Conservation (phyloP, 2,888 invertebrate genomes). For the Lingula anatina region DNA sequence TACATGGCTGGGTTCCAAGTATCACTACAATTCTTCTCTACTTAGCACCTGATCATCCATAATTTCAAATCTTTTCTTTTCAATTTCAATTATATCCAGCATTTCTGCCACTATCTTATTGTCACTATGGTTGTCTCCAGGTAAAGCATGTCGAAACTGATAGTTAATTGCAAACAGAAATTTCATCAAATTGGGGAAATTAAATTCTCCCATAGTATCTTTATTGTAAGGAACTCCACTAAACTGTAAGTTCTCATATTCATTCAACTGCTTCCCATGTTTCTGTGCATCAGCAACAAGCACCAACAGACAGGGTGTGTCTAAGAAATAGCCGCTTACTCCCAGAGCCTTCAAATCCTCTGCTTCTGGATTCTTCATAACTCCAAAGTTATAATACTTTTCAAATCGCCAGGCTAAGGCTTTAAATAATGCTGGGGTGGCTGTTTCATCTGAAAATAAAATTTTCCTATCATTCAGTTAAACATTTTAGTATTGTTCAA, state of each 20-base stretch:
- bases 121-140: constrained; percentile 18
- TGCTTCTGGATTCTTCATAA: constrained; percentile 18
- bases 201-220: constrained; percentile 16
- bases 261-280: constrained; percentile 7
- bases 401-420: constrained; percentile 21
- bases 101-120: constrained; percentile 22
- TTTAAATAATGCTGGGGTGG: constrained; percentile 18
- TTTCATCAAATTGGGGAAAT: constrained; percentile 23
- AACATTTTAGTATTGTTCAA: too few species aligned
- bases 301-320: constrained; percentile 19
- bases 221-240: constrained; percentile 21
- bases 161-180: constrained; percentile 25
- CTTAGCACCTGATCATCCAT: too few species aligned
- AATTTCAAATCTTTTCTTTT: constrained; percentile 22
- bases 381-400: constrained; percentile 25
- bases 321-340: constrained; percentile 11
- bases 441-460: constrained; percentile 18
- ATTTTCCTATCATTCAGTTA: too few species aligned
- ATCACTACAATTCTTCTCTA: too few species aligned
- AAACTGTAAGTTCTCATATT: constrained; percentile 11
- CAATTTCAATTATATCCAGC: constrained; percentile 22
- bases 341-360: constrained; percentile 21
- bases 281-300: constrained; percentile 14
- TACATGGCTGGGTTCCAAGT: too few species aligned
- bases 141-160: constrained; percentile 21